Conservation (phyloP, 1,140 invertebrate species). For the Triops cancriformis region DNA sequence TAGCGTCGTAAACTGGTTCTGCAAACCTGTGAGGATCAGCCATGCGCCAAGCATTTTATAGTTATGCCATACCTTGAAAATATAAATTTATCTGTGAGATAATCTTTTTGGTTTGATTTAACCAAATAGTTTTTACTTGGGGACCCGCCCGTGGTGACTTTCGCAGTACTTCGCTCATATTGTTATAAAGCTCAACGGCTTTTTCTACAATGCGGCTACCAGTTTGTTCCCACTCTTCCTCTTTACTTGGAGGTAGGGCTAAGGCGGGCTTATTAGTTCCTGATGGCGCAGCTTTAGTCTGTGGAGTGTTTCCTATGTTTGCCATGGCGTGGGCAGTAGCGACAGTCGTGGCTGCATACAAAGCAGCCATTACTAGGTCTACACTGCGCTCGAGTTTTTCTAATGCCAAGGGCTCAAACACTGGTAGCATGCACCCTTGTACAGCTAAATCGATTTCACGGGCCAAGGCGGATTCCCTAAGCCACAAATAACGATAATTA, state of each 20-base stretch:
- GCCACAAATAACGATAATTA: constrained; percentile 33
- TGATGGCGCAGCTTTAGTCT: constrained; percentile 34
- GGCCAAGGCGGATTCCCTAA: constrained; percentile 62
- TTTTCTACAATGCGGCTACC: constrained; percentile 61
- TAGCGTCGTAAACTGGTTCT: constrained; percentile 53
- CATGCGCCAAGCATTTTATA: constrained; percentile 77
- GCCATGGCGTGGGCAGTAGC: constrained; percentile 58
- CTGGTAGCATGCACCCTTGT: constrained; percentile 70
- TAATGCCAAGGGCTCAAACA: constrained; percentile 74
- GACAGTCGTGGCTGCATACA: constrained; percentile 64
- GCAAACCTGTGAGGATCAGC: constrained; percentile 75
- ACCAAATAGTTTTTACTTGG: constrained; percentile 54
- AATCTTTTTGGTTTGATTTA: constrained; percentile 26
- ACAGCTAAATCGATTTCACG: constrained; percentile 75
- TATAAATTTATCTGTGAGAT: constrained; percentile 24
- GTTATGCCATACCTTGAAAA: constrained; percentile 69
- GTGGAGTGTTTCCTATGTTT: not conserved
- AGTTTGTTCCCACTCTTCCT: constrained; percentile 60
- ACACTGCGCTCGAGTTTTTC: constrained; percentile 69
- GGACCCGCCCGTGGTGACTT: constrained; percentile 76
- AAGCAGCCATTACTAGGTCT: constrained; percentile 62
- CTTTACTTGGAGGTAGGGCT: constrained; percentile 31
- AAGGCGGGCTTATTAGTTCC: constrained; percentile 35
- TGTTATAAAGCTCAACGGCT: constrained; percentile 70
- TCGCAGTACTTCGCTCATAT: constrained; percentile 67